Percentiles rank a stretch among this genome's conserved stretches.
Evolutionary conservation across 2,888 invertebrate genomes (phyloP).

Genomic region (Perizoma affinitatum): DNA sequence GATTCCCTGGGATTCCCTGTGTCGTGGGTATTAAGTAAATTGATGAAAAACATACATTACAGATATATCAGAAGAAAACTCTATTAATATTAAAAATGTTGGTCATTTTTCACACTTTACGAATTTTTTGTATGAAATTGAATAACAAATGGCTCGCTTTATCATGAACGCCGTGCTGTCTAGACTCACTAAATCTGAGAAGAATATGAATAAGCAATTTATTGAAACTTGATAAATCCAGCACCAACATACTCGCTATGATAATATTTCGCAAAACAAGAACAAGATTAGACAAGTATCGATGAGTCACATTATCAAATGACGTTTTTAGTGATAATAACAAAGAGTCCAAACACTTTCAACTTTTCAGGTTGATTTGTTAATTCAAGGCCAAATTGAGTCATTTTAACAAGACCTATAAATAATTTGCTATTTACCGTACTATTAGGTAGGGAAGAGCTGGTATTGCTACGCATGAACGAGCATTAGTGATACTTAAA

Average conservation of each 20-base stretch:
- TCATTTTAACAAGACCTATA: conserved; percentile 11
- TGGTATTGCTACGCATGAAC: conserved; percentile 8
- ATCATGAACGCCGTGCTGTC: too few relatives aligned
- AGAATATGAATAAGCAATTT: not conserved
- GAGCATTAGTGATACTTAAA: conserved; percentile 6
- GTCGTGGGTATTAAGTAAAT: too few relatives aligned
- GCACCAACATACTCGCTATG: too few relatives aligned
- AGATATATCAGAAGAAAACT: too few relatives aligned
- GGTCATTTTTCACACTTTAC: too few relatives aligned
- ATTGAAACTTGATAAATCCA: not conserved
- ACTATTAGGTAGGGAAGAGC: not conserved
- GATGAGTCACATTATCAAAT: conserved; percentile 13
- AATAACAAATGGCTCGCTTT: too few relatives aligned
- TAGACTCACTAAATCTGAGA: too few relatives aligned
- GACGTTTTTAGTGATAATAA: conserved; percentile 21
- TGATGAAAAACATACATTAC: too few relatives aligned
- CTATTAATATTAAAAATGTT: too few relatives aligned
- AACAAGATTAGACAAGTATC: not conserved
- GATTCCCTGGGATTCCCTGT: too few relatives aligned
- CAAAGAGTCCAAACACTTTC: conserved; percentile 11
- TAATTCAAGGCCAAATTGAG: conserved; percentile 9
- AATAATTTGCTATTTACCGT: conserved; percentile 1
- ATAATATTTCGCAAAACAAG: too few relatives aligned
- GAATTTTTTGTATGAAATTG: too few relatives aligned
- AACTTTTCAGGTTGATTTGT: conserved; percentile 14